Evolutionary conservation across 2,888 invertebrate genomes (phyloP).

Genomic region (Athalia circularis): DNA sequence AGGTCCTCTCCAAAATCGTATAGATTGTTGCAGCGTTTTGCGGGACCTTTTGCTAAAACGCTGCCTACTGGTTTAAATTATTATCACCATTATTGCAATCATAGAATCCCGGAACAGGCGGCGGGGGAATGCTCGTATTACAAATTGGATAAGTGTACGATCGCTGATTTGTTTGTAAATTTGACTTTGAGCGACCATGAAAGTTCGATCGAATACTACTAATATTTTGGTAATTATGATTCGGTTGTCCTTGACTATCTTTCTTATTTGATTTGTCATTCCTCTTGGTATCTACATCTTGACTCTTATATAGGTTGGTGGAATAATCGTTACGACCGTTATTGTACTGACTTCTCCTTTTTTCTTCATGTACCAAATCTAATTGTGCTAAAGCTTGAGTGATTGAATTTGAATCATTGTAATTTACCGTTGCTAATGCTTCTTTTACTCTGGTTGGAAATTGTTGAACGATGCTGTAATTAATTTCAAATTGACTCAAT

Average conservation of each 20-base stretch:
- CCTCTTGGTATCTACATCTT: not conserved
- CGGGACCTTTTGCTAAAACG: no score
- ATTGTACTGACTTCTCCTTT: not conserved
- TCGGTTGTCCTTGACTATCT: not conserved
- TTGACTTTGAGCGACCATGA: not conserved
- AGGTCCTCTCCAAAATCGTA: no score
- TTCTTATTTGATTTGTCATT: not conserved
- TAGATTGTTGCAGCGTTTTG: no score
- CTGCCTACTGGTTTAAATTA: no score
- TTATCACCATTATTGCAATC: not conserved
- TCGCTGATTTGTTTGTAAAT: not conserved
- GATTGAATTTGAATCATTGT: no score
- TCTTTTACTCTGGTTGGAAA: slow-evolving; percentile 43
- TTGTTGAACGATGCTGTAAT: slow-evolving; percentile 50
- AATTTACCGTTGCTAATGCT: slow-evolving; percentile 25
- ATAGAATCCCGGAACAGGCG: not conserved
- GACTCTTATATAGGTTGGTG: not conserved
- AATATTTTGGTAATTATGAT: not conserved
- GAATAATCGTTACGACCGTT: slow-evolving; percentile 8
- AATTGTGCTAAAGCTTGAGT: slow-evolving; percentile 34
- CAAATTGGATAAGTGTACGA: not conserved
- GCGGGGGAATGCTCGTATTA: not conserved
- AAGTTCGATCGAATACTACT: not conserved
- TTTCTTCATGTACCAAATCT: slow-evolving; percentile 12
- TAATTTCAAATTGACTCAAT: slow-evolving; percentile 44